Percentiles rank a stretch among this genome's conserved stretches.
These are phyloP conservation scores for Cartodere bifasciata DNA, from an alignment of 2,888 invertebrate species.

Conservation along the genomic window DNA sequence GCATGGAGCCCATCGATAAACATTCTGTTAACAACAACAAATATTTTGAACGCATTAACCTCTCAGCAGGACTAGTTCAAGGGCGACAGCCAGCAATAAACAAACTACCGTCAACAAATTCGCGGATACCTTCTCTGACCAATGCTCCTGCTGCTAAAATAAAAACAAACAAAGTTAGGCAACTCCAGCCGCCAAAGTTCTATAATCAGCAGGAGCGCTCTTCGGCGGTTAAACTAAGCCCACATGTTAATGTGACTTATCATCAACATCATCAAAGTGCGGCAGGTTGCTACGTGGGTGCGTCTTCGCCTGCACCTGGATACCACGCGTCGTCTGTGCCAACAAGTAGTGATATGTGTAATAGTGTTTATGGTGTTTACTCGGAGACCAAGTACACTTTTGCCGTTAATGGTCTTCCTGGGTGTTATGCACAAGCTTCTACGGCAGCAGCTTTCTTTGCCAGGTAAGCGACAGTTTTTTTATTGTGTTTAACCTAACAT, in stretches of 20 bases:
- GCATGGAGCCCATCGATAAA: too few relatives aligned
- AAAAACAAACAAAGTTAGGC: too few relatives aligned
- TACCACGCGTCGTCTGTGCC: too few relatives aligned
- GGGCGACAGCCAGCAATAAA: too few relatives aligned
- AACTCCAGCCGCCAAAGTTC: neutral
- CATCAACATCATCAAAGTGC: slow-evolving; percentile 19
- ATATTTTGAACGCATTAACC: too few relatives aligned
- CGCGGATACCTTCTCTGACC: too few relatives aligned
- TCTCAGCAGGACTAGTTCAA: too few relatives aligned
- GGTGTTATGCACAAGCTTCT: slow-evolving; percentile 40
- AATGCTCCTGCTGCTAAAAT: too few relatives aligned
- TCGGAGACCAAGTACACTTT: slow-evolving; percentile 42
- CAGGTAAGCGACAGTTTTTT: slow-evolving; percentile 41
- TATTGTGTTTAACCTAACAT: slow-evolving; percentile 8
- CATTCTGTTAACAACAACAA: too few relatives aligned
- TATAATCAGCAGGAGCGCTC: neutral
- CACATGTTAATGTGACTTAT: neutral
- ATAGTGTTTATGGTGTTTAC: slow-evolving; percentile 31
- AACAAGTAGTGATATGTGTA: slow-evolving; percentile 15
- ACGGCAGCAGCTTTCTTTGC: slow-evolving; percentile 48
- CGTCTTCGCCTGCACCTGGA: slow-evolving; percentile 16
- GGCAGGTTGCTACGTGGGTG: slow-evolving; percentile 21
- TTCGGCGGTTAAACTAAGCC: neutral
- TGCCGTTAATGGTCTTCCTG: slow-evolving; percentile 39
- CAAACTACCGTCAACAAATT: too few relatives aligned